A percentile compares a stretch with the other conserved stretches of the same genome.
These are phyloP conservation scores for Catocala nupta DNA, from an alignment of 2,888 invertebrate species.

Conservation along the genomic window DNA sequence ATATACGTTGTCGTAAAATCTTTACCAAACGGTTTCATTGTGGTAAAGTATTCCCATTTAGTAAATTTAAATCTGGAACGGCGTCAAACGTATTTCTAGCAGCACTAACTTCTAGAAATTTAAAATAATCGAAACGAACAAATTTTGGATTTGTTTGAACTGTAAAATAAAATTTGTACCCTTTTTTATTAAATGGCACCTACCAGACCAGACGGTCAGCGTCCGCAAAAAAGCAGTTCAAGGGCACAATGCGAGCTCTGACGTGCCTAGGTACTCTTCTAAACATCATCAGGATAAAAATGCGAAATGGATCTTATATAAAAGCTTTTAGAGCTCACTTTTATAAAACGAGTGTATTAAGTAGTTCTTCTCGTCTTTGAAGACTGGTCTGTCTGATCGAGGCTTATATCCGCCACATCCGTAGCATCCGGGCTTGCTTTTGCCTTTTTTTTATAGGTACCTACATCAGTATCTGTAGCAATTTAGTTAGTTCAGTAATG, in stretches of 20 bases:
- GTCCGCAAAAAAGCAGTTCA: conserved; percentile 51
- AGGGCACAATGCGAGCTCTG: conserved; percentile 39
- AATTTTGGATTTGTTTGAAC: conserved; percentile 24
- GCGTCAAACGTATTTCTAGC: too few species aligned
- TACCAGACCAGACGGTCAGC: conserved; percentile 50
- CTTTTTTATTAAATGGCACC: conserved; percentile 28
- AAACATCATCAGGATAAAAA: neutral
- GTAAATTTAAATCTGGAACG: too few species aligned
- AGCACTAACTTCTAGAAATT: neutral
- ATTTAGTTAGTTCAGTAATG: conserved; percentile 25
- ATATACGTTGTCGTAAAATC: too few species aligned
- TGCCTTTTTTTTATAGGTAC: conserved; percentile 20
- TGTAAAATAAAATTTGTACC: conserved; percentile 37
- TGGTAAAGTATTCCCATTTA: too few species aligned
- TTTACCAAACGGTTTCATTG: too few species aligned
- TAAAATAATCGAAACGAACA: neutral
- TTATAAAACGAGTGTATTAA: neutral
- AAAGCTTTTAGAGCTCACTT: neutral
- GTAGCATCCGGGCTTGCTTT: conserved; percentile 30
- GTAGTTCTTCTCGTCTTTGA: conserved; percentile 14
- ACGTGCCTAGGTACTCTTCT: neutral
- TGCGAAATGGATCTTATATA: neutral
- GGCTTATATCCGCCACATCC: conserved; percentile 36
- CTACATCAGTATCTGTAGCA: conserved; percentile 20
- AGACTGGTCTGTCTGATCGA: conserved; percentile 22